These are phyloP conservation scores for Gulo gulo DNA, from an alignment of 2,113 vertebrate species.

Conservation along the genomic window DNA sequence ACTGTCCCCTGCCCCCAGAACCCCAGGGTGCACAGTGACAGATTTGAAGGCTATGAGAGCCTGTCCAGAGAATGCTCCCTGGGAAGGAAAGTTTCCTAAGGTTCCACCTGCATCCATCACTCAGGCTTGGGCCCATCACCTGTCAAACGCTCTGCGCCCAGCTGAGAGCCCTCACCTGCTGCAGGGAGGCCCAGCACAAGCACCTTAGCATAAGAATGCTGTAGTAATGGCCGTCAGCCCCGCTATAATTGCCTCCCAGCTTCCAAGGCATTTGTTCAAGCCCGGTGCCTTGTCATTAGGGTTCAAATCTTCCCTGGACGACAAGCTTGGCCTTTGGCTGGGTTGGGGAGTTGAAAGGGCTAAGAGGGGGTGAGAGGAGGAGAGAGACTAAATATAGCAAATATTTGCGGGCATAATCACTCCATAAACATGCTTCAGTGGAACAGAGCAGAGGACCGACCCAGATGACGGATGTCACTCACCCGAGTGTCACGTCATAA, in stretches of 20 bases:
- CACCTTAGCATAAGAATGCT: rapidly evolving
- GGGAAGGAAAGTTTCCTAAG: background rate
- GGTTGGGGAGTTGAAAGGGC: conserved; percentile 12
- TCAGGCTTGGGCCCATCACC: background rate
- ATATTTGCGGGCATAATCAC: conserved; percentile 45
- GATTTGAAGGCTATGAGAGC: background rate
- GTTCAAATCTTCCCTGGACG: background rate
- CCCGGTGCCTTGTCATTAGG: background rate
- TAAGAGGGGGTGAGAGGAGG: background rate
- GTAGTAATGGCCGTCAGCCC: background rate
- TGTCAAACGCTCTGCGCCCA: background rate
- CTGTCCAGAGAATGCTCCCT: background rate
- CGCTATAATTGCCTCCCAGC: background rate
- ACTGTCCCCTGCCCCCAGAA: background rate
- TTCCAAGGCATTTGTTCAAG: background rate
- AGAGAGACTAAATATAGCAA: conserved; percentile 64
- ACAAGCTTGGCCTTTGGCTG: background rate
- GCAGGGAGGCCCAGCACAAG: background rate
- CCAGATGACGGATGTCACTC: conserved; percentile 69
- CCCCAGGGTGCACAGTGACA: background rate
- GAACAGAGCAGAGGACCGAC: background rate
- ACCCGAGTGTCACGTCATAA: conserved; percentile 56
- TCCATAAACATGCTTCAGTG: conserved; percentile 58
- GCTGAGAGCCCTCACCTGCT: background rate
- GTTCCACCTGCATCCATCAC: background rate